Conservation (phyloP, 2,113 vertebrate genomes). For the Corvus hawaiiensis region DNA sequence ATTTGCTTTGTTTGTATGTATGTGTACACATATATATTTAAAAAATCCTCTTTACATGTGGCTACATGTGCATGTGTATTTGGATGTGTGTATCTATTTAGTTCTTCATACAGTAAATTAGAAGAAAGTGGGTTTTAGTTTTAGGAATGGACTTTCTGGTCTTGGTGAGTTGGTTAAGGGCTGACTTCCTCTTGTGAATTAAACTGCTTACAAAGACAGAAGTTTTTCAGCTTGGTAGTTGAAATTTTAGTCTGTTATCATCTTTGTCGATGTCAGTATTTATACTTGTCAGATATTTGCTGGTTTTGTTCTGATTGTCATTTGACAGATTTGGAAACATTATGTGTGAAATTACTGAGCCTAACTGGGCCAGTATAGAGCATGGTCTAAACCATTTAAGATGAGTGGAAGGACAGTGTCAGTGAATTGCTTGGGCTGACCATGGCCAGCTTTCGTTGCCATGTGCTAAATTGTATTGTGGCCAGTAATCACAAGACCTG, state of each 20-base stretch:
- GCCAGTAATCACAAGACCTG: rapidly evolving
- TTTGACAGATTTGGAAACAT: neutral
- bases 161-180: neutral
- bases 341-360: neutral
- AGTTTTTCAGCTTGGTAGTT: neutral
- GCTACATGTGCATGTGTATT: neutral
- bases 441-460: rapidly evolving
- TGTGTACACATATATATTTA: neutral
- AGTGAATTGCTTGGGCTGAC: neutral
- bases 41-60: neutral
- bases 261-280: neutral
- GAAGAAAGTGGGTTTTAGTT: neutral
- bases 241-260: neutral
- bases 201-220: neutral
- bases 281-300: neutral
- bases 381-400: neutral
- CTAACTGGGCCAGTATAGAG: neutral
- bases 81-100: neutral
- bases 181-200: neutral
- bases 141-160: neutral
- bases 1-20: neutral
- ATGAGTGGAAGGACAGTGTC: too few relatives aligned
- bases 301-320: neutral
- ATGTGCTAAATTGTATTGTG: rapidly evolving
- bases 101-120: neutral